phyloP scores from a whole-genome alignment of 2,113 vertebrate genomes.

The Cromileptes altivelis region DNA sequence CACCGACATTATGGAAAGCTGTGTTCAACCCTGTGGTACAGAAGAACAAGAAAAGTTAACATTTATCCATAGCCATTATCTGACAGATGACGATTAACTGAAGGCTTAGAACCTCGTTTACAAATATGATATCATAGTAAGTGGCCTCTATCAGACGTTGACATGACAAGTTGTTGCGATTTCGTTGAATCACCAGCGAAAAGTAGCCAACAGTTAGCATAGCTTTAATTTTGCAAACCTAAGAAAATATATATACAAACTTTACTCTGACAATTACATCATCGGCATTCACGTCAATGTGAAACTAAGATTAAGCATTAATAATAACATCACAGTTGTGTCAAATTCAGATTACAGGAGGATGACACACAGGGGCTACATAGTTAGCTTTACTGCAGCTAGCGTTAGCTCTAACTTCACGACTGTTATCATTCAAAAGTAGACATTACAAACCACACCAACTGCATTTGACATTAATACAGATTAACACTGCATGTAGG shows the following conservation, averaged over 20 bases:
- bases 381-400: neutral
- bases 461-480: neutral
- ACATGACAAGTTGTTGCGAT: neutral
- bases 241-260: neutral
- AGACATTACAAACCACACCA: accelerated
- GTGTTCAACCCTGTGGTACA: slow-evolving; percentile 43
- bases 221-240: neutral
- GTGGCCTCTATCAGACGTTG: neutral
- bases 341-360: neutral
- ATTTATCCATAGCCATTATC: neutral
- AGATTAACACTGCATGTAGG: accelerated
- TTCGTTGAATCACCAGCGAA: neutral
- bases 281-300: neutral
- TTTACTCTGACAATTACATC: neutral
- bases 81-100: neutral
- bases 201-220: neutral
- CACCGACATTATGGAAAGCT: slow-evolving; percentile 86
- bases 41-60: neutral
- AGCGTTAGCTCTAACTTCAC: slow-evolving; percentile 16
- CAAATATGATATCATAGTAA: neutral
- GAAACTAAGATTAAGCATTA: neutral
- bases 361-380: neutral
- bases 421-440: neutral
- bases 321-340: neutral
- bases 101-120: neutral